Percentiles rank a stretch among this genome's conserved stretches.
Evolutionary conservation across 2,888 invertebrate genomes (phyloP).

Genomic region (Lysandra coridon): DNA sequence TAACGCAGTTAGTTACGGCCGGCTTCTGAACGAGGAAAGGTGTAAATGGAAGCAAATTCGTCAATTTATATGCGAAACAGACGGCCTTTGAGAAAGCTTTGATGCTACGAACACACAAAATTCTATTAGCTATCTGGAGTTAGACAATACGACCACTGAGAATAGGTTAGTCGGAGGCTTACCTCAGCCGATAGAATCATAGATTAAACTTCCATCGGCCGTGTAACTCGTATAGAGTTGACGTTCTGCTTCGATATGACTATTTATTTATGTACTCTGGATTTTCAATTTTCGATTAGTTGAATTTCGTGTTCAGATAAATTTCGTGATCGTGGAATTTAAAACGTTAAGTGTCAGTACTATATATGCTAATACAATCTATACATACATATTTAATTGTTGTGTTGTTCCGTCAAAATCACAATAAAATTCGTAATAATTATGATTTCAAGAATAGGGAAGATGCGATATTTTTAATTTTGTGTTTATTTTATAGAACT

Average conservation of each 20-base stretch:
- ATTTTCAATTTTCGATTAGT: neutral
- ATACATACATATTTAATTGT: too few relatives aligned
- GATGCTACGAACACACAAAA: constrained; percentile 56
- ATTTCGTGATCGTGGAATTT: neutral
- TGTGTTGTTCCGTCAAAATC: too few relatives aligned
- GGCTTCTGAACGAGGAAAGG: constrained; percentile 63
- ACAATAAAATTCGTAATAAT: too few relatives aligned
- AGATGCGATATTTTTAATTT: too few relatives aligned
- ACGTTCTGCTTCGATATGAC: neutral
- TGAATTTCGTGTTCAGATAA: neutral
- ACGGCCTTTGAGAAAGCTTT: constrained; percentile 69
- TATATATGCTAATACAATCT: too few relatives aligned
- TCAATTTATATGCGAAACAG: constrained; percentile 79
- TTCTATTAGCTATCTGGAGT: constrained; percentile 47
- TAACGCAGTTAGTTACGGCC: constrained; percentile 56
- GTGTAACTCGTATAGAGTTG: neutral
- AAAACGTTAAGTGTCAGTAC: neutral
- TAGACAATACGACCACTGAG: constrained; percentile 39
- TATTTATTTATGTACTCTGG: neutral
- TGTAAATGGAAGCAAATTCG: constrained; percentile 77
- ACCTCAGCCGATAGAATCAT: constrained; percentile 23
- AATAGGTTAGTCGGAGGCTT: constrained; percentile 26
- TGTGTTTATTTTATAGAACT: too few relatives aligned
- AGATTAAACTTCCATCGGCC: constrained; percentile 20
- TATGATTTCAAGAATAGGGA: too few relatives aligned